Base-by-base conservation (phyloP, 2,888 invertebrate genomes). In the Drosophila leonis region DNA sequence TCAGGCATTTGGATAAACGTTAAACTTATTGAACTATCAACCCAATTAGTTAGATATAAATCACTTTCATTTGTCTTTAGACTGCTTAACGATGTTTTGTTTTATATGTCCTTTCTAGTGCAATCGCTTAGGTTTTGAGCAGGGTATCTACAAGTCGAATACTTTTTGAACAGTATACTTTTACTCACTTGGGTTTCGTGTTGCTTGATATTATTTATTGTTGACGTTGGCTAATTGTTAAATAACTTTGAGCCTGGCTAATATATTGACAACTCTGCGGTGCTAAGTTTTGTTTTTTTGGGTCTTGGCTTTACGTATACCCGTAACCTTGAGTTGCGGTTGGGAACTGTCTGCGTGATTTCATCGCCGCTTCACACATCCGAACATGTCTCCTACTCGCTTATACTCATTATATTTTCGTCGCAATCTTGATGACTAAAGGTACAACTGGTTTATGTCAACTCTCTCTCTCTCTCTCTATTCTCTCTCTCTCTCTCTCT, bases 321-420 rank as follows among this genome's bases (percentile, higher is more conserved):
- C 9, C 10, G 29, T 64, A 87, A 84, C 84, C 84, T 85, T 85
- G 90, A 87, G 78, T 74, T 80, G 73, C 65, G 75, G 78, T 70
- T 71, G 70, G 52, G 33, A 31, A 65, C 62, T 33, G 65, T 76
- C 71, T 72, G 87, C 80, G 72, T 84, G 84, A 84, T 89, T 89
- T 84, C 84, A 84, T 84, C 84, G 84, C 31, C 31, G 67, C 64
- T 76, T 76, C 72, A 66, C 72, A 80, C 55, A 41, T 75, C 44
- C 39, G 59, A 86, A 78, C 69, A 72, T 70, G 82, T 72, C 84
- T 63, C 52, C 75, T 59, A 63, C 54, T 70, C 46, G 54, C 46
- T 37, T 37, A 80, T 37, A 80, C 83, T 80, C 84, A 83, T 83
- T 86, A 88, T 72, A 83, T 86, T 83, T 83, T 86, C 64, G 81